These are phyloP conservation scores for Colostygia pectinataria DNA, from an alignment of 2,888 invertebrate species.

Conservation along the genomic window DNA sequence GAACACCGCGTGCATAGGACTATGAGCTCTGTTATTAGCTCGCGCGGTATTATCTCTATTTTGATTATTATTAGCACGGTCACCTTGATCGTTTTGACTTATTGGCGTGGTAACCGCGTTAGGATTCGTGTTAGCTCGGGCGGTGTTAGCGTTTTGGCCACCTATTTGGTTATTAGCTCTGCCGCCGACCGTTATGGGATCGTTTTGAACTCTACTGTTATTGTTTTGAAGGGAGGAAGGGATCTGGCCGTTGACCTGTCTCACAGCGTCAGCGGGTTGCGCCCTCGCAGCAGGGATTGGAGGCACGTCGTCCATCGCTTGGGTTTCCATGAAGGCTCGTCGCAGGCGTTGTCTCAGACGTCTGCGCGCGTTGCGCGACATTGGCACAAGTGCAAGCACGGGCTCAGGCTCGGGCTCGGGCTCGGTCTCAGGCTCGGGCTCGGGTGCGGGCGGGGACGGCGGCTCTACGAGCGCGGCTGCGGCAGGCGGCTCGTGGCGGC, in stretches of 20 bases:
- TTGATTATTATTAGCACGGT: conserved; percentile 15
- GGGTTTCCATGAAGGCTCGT: conserved; percentile 51
- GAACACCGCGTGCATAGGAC: not conserved
- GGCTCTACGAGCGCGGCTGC: conserved; percentile 17
- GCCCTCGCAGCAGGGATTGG: not conserved
- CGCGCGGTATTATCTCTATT: conserved; percentile 1
- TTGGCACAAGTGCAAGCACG: not conserved
- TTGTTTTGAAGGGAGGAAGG: conserved; percentile 4
- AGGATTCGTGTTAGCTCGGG: not conserved
- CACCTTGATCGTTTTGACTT: conserved; percentile 2
- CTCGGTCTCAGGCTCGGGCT: conserved; percentile 19
- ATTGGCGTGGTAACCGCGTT: conserved; percentile 1
- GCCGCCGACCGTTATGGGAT: not conserved
- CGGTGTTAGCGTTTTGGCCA: not conserved
- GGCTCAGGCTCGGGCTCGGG: not conserved
- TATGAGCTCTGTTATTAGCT: not conserved
- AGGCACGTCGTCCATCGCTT: conserved; percentile 8
- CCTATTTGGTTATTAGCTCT: not conserved
- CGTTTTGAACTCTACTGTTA: conserved; percentile 13
- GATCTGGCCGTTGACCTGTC: not conserved
- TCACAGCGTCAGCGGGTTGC: not conserved
- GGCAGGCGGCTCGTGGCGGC: conserved; percentile 26
- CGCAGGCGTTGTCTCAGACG: conserved; percentile 65
- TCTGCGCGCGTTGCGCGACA: conserved; percentile 66
- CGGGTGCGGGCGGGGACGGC: not conserved